A percentile compares a stretch with the other conserved stretches of the same genome.
phyloP scores from a whole-genome alignment of 2,797 vertebrate species.

The Huso huso region DNA sequence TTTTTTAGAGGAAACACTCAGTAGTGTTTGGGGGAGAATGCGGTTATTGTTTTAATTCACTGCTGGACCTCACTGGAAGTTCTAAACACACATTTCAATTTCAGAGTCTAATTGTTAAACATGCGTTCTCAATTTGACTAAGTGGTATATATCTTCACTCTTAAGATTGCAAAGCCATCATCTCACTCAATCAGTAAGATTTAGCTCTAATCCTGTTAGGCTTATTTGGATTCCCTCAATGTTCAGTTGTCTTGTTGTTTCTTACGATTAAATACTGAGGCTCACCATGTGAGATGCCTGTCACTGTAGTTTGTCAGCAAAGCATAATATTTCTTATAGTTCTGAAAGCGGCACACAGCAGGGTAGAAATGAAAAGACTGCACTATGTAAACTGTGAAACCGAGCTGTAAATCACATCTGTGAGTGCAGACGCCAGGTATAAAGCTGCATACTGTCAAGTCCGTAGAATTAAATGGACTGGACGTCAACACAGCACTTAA shows the following conservation, averaged over 20 bases:
- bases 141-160: too few relatives aligned
- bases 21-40: too few relatives aligned
- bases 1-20: too few relatives aligned
- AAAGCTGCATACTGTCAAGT: constrained; percentile 59
- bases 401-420: constrained; percentile 71
- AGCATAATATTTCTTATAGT: constrained; percentile 77
- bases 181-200: constrained; percentile 63
- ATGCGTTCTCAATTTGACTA: too few relatives aligned
- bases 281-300: constrained; percentile 62
- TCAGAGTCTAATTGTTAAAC: too few relatives aligned
- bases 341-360: constrained; percentile 71
- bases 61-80: too few relatives aligned
- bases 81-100: too few relatives aligned
- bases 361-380: constrained; percentile 71
- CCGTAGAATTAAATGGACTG: constrained; percentile 56
- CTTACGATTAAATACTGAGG: constrained; percentile 63
- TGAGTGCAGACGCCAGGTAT: constrained; percentile 60
- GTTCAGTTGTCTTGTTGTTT: constrained; percentile 60
- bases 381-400: constrained; percentile 63
- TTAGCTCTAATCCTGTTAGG: constrained; percentile 65
- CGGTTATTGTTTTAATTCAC: too few relatives aligned
- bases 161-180: constrained; percentile 45
- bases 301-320: constrained; percentile 80
- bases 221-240: constrained; percentile 63
- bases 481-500: constrained; percentile 69